Percentiles rank a stretch among this genome's conserved stretches.
These are phyloP conservation scores for Aphidius ervi DNA, from an alignment of 1,140 invertebrate genomes.

Conservation along the genomic window DNA sequence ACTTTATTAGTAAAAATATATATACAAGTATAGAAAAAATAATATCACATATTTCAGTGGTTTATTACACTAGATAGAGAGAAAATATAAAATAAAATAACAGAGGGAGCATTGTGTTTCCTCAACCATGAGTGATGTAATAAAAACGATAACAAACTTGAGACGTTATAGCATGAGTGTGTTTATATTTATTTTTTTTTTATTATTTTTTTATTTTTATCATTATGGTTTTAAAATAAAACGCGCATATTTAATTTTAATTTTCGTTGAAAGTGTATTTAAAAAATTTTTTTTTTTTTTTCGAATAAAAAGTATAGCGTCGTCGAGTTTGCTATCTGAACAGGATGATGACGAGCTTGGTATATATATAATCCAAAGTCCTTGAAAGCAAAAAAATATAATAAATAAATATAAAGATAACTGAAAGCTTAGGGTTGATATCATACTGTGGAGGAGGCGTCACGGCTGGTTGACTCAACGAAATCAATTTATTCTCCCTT, in stretches of 20 bases:
- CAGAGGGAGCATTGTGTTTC: neutral
- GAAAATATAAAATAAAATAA: neutral
- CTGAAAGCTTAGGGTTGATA: conserved; percentile 51
- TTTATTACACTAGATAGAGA: neutral
- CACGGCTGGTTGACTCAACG: conserved; percentile 52
- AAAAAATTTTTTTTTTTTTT: neutral
- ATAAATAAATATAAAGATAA: conserved; percentile 54
- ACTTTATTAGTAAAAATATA: too few species aligned
- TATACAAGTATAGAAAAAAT: too few species aligned
- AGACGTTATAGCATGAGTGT: neutral
- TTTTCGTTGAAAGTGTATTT: neutral
- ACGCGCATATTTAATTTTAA: neutral
- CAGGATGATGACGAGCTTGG: too few species aligned
- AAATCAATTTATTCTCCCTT: conserved; percentile 53
- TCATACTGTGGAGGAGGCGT: conserved; percentile 50
- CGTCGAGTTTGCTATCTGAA: too few species aligned
- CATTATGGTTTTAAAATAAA: neutral
- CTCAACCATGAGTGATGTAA: neutral
- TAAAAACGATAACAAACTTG: conserved; percentile 7
- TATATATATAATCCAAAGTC: too few species aligned
- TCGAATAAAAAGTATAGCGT: too few species aligned
- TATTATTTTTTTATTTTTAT: neutral
- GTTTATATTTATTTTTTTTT: neutral
- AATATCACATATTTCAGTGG: too few species aligned
- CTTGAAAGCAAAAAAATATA: neutral